Percentiles rank a stretch among this genome's conserved stretches.
These are phyloP conservation scores for Megathymus violae DNA, from an alignment of 1,140 invertebrate genomes.

Conservation along the genomic window DNA sequence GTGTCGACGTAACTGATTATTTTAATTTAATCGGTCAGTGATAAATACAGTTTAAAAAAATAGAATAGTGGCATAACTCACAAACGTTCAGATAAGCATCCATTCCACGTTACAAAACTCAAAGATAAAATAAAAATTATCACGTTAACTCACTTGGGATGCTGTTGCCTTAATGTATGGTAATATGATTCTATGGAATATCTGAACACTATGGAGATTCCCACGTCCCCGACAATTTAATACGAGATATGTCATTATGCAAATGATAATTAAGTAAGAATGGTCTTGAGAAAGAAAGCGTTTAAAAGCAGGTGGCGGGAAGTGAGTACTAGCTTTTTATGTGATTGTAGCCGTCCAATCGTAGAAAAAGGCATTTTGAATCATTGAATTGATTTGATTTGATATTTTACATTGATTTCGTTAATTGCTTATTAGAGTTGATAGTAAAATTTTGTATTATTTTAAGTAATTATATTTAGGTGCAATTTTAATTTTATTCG, in stretches of 20 bases:
- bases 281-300: constrained; percentile 34
- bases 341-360: not conserved
- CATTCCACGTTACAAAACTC: constrained; percentile 34
- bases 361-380: not conserved
- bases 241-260: constrained; percentile 45
- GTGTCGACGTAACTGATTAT: not conserved
- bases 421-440: too few relatives aligned
- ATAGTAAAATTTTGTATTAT: too few relatives aligned
- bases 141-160: constrained; percentile 36
- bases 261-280: constrained; percentile 49
- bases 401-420: too few relatives aligned
- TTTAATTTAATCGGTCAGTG: not conserved
- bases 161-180: constrained; percentile 40
- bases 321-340: constrained; percentile 14
- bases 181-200: constrained; percentile 40
- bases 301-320: constrained; percentile 21
- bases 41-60: constrained; percentile 1
- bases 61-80: constrained; percentile 31
- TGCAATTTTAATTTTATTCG: too few relatives aligned
- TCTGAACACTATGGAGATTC: constrained; percentile 39
- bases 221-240: constrained; percentile 38
- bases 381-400: too few relatives aligned
- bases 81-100: constrained; percentile 36
- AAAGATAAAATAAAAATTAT: constrained; percentile 45
- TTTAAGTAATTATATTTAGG: too few relatives aligned